phyloP scores from a whole-genome alignment of 2,888 invertebrate species.

The Alitta virens region DNA sequence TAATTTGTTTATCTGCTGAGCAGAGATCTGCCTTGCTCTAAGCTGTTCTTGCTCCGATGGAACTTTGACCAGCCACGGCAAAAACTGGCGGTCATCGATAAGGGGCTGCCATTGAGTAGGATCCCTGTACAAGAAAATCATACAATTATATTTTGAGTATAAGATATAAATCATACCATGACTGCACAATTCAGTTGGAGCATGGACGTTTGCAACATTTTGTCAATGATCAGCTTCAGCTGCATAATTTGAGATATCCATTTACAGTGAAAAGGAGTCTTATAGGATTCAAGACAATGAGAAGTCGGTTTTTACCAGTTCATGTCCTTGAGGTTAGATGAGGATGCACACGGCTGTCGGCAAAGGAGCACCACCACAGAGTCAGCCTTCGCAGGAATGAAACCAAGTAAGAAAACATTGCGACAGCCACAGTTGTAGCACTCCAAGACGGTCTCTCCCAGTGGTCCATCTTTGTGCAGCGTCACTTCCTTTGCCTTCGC shows the following conservation, averaged over 20 bases:
- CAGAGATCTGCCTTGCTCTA: conserved; percentile 92
- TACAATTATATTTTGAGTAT: no score
- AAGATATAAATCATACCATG: no score
- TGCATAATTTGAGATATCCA: no score
- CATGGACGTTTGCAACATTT: no score
- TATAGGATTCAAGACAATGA: no score
- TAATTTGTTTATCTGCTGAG: conserved; percentile 93
- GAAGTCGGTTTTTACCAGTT: conserved; percentile 80
- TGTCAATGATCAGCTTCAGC: no score
- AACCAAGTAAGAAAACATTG: conserved; percentile 97
- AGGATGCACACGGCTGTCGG: conserved; percentile 96
- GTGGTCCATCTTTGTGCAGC: conserved; percentile 91
- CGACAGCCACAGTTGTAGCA: conserved; percentile 98
- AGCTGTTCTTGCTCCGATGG: conserved; percentile 95
- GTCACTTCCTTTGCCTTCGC: conserved; percentile 99
- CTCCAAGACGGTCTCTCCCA: conserved; percentile 95
- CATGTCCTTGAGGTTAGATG: conserved; percentile 96
- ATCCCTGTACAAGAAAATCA: no score
- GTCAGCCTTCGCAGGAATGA: conserved; percentile 98
- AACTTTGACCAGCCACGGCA: conserved; percentile 88
- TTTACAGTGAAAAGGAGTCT: no score
- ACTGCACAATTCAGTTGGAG: no score
- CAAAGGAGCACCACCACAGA: conserved; percentile 96
- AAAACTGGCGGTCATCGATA: conserved; percentile 91
- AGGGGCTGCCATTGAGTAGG: conserved; percentile 98